Evolutionary conservation across 1,140 invertebrate genomes (phyloP).

Genomic region (Stenopsyche tienmushanensis): DNA sequence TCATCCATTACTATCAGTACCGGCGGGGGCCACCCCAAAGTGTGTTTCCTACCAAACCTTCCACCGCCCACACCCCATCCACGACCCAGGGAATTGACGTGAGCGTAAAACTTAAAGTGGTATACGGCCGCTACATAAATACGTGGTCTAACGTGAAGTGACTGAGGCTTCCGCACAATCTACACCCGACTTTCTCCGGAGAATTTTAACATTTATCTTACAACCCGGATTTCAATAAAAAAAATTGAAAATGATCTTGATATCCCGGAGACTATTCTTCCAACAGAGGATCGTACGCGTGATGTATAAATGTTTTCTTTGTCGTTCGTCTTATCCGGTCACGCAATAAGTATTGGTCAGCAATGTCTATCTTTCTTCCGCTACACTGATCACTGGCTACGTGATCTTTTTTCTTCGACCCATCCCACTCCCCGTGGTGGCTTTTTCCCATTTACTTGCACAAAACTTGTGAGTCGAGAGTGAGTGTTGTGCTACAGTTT

Average conservation of each 20-base stretch:
- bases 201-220: no score
- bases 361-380: conserved; percentile 25
- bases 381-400: conserved; percentile 1
- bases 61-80: background rate
- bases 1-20: no score
- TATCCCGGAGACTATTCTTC: no score
- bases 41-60: no score
- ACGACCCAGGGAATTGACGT: background rate
- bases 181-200: no score
- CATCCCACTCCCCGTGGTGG: background rate
- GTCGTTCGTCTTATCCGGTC: background rate
- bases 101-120: conserved; percentile 4
- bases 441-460: conserved; percentile 22
- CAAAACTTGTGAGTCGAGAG: conserved; percentile 14
- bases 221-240: no score
- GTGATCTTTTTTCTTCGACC: conserved; percentile 10
- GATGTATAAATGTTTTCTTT: background rate
- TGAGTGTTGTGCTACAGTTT: conserved; percentile 28
- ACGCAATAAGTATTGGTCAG: conserved; percentile 26
- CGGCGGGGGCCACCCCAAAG: no score
- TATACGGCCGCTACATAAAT: conserved; percentile 4
- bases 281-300: no score
- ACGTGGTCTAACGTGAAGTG: background rate
- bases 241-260: no score
- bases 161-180: background rate